Evolutionary conservation across 2,113 vertebrate genomes (phyloP).

Genomic region (Bettongia penicillata): DNA sequence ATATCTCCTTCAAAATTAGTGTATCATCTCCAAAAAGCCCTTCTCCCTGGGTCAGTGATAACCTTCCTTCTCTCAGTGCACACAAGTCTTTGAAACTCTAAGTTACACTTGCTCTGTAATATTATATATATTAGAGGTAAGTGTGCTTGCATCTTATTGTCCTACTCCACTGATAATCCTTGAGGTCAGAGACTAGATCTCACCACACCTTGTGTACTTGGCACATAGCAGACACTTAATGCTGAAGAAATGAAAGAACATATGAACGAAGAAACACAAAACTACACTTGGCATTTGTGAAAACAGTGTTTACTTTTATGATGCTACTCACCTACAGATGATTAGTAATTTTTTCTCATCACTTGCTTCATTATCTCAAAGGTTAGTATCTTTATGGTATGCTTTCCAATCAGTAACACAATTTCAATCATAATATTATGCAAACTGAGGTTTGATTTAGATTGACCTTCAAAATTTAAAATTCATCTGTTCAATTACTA

Average conservation of each 20-base stretch:
- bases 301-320: conserved; percentile 40
- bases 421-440: conserved; percentile 17
- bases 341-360: conserved; percentile 48
- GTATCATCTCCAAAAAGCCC: neutral
- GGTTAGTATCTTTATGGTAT: neutral
- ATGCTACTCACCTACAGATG: conserved; percentile 12
- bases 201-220: neutral
- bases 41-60: neutral
- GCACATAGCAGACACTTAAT: neutral
- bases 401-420: conserved; percentile 31
- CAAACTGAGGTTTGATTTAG: conserved; percentile 31
- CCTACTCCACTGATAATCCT: neutral
- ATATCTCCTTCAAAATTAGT: neutral
- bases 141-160: neutral
- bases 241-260: neutral
- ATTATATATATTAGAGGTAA: neutral
- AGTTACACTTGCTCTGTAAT: neutral
- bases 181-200: neutral
- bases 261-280: neutral
- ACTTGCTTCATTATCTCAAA: conserved; percentile 39
- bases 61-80: neutral
- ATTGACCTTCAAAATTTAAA: conserved; percentile 31
- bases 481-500: conserved; percentile 6
- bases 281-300: conserved; percentile 11
- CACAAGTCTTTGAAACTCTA: neutral